Conservation (phyloP, 2,797 vertebrate genomes). For the Saxicola maurus region DNA sequence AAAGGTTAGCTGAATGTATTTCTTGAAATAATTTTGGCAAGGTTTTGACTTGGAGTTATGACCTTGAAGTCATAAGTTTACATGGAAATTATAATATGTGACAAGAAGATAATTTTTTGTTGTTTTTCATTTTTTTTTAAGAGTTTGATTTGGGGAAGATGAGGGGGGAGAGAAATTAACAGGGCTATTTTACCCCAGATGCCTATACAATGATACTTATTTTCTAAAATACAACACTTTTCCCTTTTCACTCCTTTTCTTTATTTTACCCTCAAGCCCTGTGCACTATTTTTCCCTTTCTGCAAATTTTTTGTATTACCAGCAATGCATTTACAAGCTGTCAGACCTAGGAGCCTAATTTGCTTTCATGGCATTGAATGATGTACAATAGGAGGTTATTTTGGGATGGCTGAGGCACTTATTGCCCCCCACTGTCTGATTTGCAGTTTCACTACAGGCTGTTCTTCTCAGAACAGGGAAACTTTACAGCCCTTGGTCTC, state of each 20-base stretch:
- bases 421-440: background rate
- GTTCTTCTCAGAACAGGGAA: background rate
- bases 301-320: background rate
- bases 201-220: background rate
- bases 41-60: constrained; percentile 73
- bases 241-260: background rate
- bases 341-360: background rate
- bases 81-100: background rate
- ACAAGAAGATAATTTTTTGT: background rate
- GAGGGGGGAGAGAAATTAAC: background rate
- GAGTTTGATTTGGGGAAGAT: background rate
- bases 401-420: background rate
- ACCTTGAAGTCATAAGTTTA: constrained; percentile 72
- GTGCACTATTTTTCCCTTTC: background rate
- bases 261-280: background rate
- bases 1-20: constrained; percentile 96
- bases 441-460: background rate
- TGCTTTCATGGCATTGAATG: background rate
- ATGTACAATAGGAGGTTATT: background rate
- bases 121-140: background rate
- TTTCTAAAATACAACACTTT: background rate
- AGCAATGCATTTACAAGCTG: background rate
- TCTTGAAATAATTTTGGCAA: constrained; percentile 87
- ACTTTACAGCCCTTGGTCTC: background rate
- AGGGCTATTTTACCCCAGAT: background rate